phyloP scores from a whole-genome alignment of 2,797 vertebrate species.

The Tympanoctomys barrerae region DNA sequence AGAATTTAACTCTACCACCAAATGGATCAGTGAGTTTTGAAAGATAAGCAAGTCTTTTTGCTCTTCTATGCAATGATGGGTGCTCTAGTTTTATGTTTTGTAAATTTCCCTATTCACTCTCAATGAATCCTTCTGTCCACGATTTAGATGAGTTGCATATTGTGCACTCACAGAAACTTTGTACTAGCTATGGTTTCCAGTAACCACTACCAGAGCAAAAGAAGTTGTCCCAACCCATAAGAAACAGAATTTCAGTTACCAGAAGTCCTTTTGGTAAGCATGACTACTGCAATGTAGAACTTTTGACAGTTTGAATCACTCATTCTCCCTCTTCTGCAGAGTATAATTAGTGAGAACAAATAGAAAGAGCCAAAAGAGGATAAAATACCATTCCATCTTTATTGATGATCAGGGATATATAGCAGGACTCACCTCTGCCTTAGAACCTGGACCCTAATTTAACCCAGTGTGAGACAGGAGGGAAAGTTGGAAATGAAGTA shows the following conservation, averaged over 20 bases:
- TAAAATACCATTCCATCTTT: background rate
- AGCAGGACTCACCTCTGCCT: background rate
- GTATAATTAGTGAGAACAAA: conserved; percentile 20
- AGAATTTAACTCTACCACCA: background rate
- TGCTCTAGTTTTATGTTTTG: background rate
- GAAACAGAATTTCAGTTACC: background rate
- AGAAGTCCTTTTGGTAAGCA: background rate
- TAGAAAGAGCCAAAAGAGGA: background rate
- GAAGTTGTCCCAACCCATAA: background rate
- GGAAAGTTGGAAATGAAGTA: background rate
- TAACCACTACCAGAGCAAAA: background rate
- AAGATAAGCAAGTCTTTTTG: background rate
- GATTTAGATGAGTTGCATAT: background rate
- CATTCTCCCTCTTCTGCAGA: background rate
- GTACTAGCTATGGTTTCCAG: background rate
- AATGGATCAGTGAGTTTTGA: background rate
- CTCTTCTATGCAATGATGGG: background rate
- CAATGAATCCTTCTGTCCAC: background rate
- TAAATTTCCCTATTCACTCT: background rate
- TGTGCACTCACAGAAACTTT: background rate
- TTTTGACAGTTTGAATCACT: background rate
- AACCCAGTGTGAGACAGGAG: background rate
- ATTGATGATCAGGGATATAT: background rate
- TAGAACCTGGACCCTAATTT: background rate
- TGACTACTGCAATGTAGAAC: background rate